Evolutionary conservation across 2,888 invertebrate genomes (phyloP).

Genomic region (Chloroclystis v-ata): DNA sequence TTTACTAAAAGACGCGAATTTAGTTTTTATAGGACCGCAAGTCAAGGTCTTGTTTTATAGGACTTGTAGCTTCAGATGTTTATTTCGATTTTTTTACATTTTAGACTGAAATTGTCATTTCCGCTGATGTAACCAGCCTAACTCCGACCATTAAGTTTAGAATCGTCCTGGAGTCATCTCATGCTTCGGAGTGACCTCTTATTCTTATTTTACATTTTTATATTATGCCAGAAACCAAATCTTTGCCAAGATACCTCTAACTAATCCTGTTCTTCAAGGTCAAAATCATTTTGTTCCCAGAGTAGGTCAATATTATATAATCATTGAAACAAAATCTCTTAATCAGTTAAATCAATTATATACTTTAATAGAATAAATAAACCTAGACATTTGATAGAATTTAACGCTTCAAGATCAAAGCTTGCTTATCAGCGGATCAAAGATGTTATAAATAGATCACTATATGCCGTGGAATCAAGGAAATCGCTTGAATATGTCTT

Average conservation of each 20-base stretch:
- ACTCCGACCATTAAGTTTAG: too few species aligned
- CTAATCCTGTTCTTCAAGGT: too few species aligned
- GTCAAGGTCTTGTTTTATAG: not conserved
- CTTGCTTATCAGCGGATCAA: constrained; percentile 38
- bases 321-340: too few species aligned
- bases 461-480: constrained; percentile 2
- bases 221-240: too few species aligned
- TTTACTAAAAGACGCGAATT: constrained; percentile 15
- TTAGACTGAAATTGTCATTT: not conserved
- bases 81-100: not conserved
- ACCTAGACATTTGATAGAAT: constrained; percentile 33
- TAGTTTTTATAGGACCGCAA: constrained; percentile 6
- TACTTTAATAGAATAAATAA: constrained; percentile 13
- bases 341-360: too few species aligned
- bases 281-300: too few species aligned
- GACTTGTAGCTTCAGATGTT: not conserved
- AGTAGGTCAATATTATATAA: too few species aligned
- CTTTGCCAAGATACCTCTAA: too few species aligned
- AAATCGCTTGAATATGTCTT: not conserved
- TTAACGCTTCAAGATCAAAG: constrained; percentile 38
- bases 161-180: too few species aligned
- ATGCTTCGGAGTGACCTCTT: too few species aligned
- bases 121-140: too few species aligned
- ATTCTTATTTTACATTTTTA: too few species aligned
- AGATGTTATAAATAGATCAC: constrained; percentile 30